Evolutionary conservation across 2,888 invertebrate genomes (phyloP), one percentile per base, ranked within the genome.

Genomic region (Hipparchia semele): DNA sequence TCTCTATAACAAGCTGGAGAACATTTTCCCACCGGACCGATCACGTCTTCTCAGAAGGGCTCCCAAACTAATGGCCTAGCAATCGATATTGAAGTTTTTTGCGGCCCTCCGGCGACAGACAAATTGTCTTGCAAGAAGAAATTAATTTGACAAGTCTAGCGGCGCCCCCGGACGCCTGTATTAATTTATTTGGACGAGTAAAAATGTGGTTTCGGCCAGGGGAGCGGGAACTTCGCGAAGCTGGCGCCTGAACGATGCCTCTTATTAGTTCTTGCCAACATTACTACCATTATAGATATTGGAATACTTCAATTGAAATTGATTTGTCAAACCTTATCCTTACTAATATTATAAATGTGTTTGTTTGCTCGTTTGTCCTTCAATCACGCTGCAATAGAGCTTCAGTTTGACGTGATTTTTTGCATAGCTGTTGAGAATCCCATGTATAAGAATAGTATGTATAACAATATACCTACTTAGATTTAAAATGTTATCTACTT

Each of bases 101-200:
- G 81, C 80, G 81, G 80, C 86, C 89, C 87, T 82, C 83, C 81
- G 84, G 85, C 87, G 82, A 79, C 86, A 90, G 92, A 93, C 93
- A 92, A 93, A 93, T 94, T 89, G 93, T 92, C 91, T 92, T 90
- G 87, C 88, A 86, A 90, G 90, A 87, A 90, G 89, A 92, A 93
- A 94, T 94, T 94, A 94, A 94, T 94, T 94, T 94, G 94, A 93
- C 93, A 92, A 92, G 90, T 90, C 86, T 81, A 77, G 77, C 84
- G 84, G 83, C 84, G 86, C 86, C 90, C 89, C 91, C 80, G 84
- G 93, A 90, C 90, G 90, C 87, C 85, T 84, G 89, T 90, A 91
- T 91, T 93, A 88, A 92, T 94, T 94, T 92, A 90, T 91, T 91
- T 90, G 87, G 90, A 91, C 92, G 86, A 88, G 91, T 88, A 93